A percentile compares a stretch with the other conserved stretches of the same genome.
Evolutionary conservation across 2,888 invertebrate genomes (phyloP).

Genomic region (Cerceris rybyensis): DNA sequence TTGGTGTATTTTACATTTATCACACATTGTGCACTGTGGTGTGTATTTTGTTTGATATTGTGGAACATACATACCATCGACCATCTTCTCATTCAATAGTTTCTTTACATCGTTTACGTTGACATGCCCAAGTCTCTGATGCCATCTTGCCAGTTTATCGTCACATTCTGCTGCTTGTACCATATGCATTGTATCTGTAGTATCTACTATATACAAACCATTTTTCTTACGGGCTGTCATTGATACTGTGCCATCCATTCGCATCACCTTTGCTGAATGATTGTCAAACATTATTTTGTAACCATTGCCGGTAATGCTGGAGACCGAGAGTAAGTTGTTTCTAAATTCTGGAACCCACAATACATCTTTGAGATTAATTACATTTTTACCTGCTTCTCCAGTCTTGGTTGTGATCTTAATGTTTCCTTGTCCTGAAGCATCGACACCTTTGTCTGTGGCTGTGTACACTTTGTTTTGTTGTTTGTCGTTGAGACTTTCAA

Average conservation of each 20-base stretch:
- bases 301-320: slow-evolving; percentile 8
- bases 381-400: neutral
- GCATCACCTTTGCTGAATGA: neutral
- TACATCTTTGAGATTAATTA: neutral
- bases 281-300: slow-evolving; percentile 17
- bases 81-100: neutral
- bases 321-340: slow-evolving; percentile 8
- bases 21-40: slow-evolving; percentile 9
- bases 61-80: neutral
- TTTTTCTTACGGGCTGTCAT: neutral
- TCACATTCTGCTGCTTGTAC: neutral
- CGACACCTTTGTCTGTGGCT: neutral
- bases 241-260: slow-evolving; percentile 3
- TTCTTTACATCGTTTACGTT: slow-evolving; percentile 11
- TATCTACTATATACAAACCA: slow-evolving; percentile 19
- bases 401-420: neutral
- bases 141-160: slow-evolving; percentile 20
- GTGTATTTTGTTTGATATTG: too few species aligned
- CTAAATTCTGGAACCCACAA: neutral
- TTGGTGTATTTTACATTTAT: slow-evolving; percentile 13
- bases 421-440: neutral
- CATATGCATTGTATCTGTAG: neutral
- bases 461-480: neutral
- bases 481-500: too few species aligned
- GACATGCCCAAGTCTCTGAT: slow-evolving; percentile 22